phyloP scores from a whole-genome alignment of 1,140 invertebrate genomes.

The Calliphora vicina region DNA sequence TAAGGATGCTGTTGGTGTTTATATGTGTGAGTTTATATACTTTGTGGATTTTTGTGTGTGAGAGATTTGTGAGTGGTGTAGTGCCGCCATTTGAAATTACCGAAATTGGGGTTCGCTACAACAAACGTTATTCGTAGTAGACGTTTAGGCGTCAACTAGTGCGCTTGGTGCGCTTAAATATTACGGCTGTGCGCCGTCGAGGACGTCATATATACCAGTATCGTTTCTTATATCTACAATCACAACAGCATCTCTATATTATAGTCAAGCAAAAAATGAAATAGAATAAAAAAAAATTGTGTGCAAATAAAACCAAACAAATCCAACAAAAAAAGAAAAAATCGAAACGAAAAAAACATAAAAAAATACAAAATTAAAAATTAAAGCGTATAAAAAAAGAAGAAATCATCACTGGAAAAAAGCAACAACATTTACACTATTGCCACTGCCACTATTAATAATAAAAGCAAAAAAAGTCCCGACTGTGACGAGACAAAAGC shows the following conservation, averaged over 20 bases:
- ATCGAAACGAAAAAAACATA: background rate
- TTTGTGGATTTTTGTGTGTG: background rate
- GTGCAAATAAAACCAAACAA: background rate
- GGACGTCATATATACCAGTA: conserved; percentile 16
- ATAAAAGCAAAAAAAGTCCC: background rate
- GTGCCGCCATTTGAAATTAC: conserved; percentile 63
- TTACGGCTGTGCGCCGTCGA: conserved; percentile 46
- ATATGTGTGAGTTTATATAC: conserved; percentile 22
- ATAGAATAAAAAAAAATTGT: conserved; percentile 10
- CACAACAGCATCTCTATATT: conserved; percentile 20
- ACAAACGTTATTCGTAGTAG: conserved; percentile 64
- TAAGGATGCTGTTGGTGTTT: background rate
- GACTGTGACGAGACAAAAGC: conserved; percentile 29
- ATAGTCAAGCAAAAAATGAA: background rate
- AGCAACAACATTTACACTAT: background rate
- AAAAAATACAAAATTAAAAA: conserved; percentile 19
- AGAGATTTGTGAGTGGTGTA: conserved; percentile 16
- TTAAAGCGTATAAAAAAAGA: conserved; percentile 13
- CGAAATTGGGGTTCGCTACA: conserved; percentile 64
- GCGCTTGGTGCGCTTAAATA: conserved; percentile 63
- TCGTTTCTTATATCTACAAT: conserved; percentile 14
- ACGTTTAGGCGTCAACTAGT: conserved; percentile 65
- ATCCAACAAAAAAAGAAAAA: background rate
- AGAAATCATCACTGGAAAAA: background rate
- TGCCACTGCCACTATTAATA: background rate